Evolutionary conservation across 2,888 invertebrate species (phyloP).

Genomic region (Cosmia pyralina): DNA sequence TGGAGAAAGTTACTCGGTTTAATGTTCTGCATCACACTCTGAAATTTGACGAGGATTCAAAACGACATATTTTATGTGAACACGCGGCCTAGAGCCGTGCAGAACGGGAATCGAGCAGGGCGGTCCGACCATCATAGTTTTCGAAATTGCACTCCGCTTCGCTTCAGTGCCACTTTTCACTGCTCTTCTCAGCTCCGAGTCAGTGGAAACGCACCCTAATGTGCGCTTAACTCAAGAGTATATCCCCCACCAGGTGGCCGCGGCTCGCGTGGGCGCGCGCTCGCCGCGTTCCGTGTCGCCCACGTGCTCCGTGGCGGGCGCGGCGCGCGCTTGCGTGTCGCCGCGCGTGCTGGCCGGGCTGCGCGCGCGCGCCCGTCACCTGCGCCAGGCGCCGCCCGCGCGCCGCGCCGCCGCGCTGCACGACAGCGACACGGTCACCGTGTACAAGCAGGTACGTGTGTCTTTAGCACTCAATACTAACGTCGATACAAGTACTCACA

Average conservation of each 20-base stretch:
- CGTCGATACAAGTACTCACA: too few species aligned
- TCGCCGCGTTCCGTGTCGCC: conserved; percentile 12
- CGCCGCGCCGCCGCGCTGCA: conserved; percentile 93
- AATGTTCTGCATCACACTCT: too few species aligned
- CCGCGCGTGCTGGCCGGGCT: conserved; percentile 94
- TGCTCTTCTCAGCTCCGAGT: too few species aligned
- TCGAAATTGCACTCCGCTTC: too few species aligned
- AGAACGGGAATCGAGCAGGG: too few species aligned
- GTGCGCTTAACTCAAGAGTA: not conserved
- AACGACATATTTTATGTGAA: too few species aligned
- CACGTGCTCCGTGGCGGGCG: conserved; percentile 91
- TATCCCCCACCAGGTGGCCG: conserved; percentile 68
- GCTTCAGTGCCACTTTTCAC: too few species aligned
- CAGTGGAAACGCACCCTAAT: not conserved
- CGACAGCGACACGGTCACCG: conserved; percentile 69
- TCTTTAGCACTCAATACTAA: too few species aligned
- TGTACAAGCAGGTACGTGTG: conserved; percentile 62
- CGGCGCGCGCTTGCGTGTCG: conserved; percentile 85
- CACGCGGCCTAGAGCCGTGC: too few species aligned
- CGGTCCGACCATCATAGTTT: too few species aligned
- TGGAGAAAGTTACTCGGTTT: too few species aligned
- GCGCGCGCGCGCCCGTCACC: conserved; percentile 95
- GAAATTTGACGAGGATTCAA: too few species aligned
- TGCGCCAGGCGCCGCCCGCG: conserved; percentile 94
- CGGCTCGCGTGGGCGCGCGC: conserved; percentile 63